A percentile compares a stretch with the other conserved stretches of the same genome.
Conservation (phyloP, 1,140 invertebrate genomes). For the Liolophura sinensis region DNA sequence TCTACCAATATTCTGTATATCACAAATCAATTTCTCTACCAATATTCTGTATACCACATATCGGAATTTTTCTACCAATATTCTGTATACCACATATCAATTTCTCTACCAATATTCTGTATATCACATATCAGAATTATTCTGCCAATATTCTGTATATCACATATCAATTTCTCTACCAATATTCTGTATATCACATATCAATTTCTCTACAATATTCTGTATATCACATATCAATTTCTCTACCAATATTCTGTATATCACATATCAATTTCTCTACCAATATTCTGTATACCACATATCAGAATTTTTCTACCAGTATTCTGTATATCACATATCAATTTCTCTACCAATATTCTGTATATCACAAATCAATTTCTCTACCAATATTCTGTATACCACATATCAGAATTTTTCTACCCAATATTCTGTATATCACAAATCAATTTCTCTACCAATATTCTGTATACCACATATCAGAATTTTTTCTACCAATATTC, state of each 20-base stretch:
- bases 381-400: background rate
- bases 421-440: background rate
- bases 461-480: background rate
- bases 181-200: too few relatives aligned
- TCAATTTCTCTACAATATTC: too few relatives aligned
- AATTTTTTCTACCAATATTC: constrained; percentile 4
- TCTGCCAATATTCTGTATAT: too few relatives aligned
- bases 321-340: background rate
- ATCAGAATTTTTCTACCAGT: background rate
- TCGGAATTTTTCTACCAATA: background rate
- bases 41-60: background rate
- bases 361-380: constrained; percentile 2
- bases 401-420: background rate
- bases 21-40: background rate
- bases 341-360: background rate
- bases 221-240: too few relatives aligned
- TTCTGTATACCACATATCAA: background rate
- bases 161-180: too few relatives aligned
- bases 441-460: background rate
- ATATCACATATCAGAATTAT: too few relatives aligned
- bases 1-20: background rate
- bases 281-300: background rate
- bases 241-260: too few relatives aligned
- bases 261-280: background rate
- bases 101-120: too few relatives aligned